Base-by-base conservation (phyloP, 2,888 invertebrate genomes). In the Enchytraeus crypticus region DNA sequence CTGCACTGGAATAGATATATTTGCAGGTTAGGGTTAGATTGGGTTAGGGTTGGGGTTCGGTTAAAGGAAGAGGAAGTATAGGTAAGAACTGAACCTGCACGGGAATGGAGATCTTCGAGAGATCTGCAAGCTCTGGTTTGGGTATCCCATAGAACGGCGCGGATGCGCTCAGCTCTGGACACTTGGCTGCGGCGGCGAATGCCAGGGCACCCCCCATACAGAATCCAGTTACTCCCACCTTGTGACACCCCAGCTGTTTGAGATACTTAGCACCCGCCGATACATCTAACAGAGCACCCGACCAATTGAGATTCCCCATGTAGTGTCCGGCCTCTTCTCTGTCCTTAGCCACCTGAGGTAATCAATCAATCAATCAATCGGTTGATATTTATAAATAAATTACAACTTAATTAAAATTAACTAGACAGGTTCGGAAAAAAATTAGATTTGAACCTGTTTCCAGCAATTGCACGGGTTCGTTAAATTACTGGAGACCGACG, bases 171-270 rank as follows among this genome's bases (percentile, higher is more conserved):
- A 74, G 65, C 30, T 73, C 73, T 11, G 64, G 60, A 2, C 73
- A 61, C 3, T 68, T 57, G 0, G 66, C 70, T 1, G 73, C 75
- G 0, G 72, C 66, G 1, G 72, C 72, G 43, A 75, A 58, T 21
- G 67, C 59, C 33, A 76, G 63, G 4, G 75, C 76, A 5, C 76
- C 75, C 23, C 76, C 76, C 75, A 76, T 74, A 61, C 76, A 75
- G 67, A 75, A 76, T 5, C 76, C 76, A 1, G 72, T 73, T n/a
- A 75, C 74, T 0, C 75, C 76, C 23, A 76, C 72, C 65, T 71
- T 73, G 45, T n/a, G 53, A 58, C 73, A 73, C 3, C 73, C 73
- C n/a, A 59, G 63, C 4, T 21, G n/a, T 33, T 66, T 61, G 11
- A 74, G 66, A 60, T 63, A 72, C 53, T 64, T 58, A n/a, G 71